These are phyloP conservation scores for Antechinus flavipes DNA, from an alignment of 2,113 vertebrate genomes.

Conservation along the genomic window DNA sequence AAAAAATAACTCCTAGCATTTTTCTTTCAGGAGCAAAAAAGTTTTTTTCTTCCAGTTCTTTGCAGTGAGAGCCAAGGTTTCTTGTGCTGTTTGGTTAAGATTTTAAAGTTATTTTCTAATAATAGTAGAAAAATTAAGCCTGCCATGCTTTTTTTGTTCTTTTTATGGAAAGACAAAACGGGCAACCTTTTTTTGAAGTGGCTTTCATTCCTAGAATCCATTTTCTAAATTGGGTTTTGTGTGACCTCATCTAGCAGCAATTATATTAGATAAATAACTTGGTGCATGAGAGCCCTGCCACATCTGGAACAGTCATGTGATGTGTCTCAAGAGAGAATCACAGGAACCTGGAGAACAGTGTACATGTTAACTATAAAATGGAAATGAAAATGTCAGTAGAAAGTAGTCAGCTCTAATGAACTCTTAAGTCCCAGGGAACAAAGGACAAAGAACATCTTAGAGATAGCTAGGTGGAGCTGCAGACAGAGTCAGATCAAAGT, in stretches of 20 bases:
- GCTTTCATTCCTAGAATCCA: neutral
- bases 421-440: neutral
- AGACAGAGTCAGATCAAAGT: neutral
- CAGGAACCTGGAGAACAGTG: neutral
- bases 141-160: neutral
- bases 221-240: neutral
- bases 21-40: neutral
- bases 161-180: neutral
- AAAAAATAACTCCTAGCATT: neutral
- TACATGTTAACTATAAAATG: neutral
- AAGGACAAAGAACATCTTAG: neutral
- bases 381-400: neutral
- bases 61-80: neutral
- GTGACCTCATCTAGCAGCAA: neutral
- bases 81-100: neutral
- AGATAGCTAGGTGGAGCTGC: neutral
- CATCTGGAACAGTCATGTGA: neutral
- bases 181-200: neutral
- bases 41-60: neutral
- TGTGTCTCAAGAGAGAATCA: neutral
- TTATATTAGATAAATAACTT: neutral
- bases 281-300: neutral
- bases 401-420: neutral
- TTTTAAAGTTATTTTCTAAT: conserved; percentile 22
- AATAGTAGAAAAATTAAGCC: neutral